Conservation (phyloP, 2,888 invertebrate species). For the Strigamia crassipes region DNA sequence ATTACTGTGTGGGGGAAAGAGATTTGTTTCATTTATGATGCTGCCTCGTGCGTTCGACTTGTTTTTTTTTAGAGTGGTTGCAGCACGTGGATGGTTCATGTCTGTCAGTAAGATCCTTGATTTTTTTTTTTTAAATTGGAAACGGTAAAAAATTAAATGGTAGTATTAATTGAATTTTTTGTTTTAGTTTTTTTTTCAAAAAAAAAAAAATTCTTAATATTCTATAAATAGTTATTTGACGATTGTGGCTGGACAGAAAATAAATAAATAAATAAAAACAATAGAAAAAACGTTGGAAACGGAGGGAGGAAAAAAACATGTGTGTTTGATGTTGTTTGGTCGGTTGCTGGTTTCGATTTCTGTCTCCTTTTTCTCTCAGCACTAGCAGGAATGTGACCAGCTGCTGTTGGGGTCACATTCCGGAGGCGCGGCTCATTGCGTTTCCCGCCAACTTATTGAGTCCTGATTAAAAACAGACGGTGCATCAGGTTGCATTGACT, state of each 20-base stretch:
- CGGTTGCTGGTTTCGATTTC: not conserved
- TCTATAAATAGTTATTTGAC: not conserved
- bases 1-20: not conserved
- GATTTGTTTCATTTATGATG: not conserved
- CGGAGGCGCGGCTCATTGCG: slow-evolving; percentile 4
- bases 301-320: not conserved
- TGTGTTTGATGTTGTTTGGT: not conserved
- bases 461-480: slow-evolving; percentile 4
- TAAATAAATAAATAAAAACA: not conserved
- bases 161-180: too few relatives aligned
- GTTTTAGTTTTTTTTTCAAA: too few relatives aligned
- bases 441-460: slow-evolving; percentile 10
- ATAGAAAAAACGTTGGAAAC: not conserved
- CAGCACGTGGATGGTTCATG: not conserved
- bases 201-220: too few relatives aligned
- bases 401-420: slow-evolving; percentile 10
- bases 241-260: not conserved
- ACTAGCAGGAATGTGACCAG: not conserved
- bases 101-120: not conserved
- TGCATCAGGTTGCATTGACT: not conserved
- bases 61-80: not conserved
- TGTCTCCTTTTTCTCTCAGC: slow-evolving; percentile 4
- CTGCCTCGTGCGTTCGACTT: not conserved
- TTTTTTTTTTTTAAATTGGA: too few relatives aligned
- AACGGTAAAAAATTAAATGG: too few relatives aligned